Base-by-base conservation (phyloP, 2,888 invertebrate genomes). In the Drosophila longiperda region DNA sequence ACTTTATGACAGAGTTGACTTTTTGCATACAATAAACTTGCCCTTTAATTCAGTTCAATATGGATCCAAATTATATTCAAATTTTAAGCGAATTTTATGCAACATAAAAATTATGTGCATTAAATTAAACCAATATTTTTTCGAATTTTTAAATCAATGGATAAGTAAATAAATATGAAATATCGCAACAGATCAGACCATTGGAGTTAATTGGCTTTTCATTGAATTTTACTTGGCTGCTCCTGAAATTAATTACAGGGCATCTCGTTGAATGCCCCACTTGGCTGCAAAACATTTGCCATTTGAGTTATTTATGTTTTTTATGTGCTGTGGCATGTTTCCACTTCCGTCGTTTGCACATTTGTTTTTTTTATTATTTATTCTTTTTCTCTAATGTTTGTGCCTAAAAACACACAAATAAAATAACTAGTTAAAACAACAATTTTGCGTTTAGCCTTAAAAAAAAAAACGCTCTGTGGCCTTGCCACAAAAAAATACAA, bases 1-100 rank as follows among this genome's bases (percentile, higher is more conserved):
- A 72, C 59, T 81, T 84, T 81, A 83, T 88, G 87, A 78, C 75
- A 69, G 65, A 68, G 58, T 75, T 50, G 66, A 38, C 9, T 60
- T 70, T 40, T 59, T 54, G 58, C 54, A 71, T 23, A 29, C 23
- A 49, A 29, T 34, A 36, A 40, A 45, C 11, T 29, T 53, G 49
- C 32, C 63, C 32, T 40, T 63, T 48, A 71, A 63, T 52, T 29
- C 48, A 40, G 48, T 57, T 40, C 26, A 63, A 63, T 59, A 49
- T 42, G 40, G n/a, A 45, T 53, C 4, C 12, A 33, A 20, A 61
- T 54, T 33, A 23, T 32, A 53, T 29, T 8, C n/a, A 36, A 68
- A 15, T 23, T 42, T 67, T 52, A 50, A 26, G 17, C 15, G 0
- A 11, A 52, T 45, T 40, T 12, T 38, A 29, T 7, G 7, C n/a